Conservation (phyloP, 2,797 vertebrate species). For the Okamejei kenojei region DNA sequence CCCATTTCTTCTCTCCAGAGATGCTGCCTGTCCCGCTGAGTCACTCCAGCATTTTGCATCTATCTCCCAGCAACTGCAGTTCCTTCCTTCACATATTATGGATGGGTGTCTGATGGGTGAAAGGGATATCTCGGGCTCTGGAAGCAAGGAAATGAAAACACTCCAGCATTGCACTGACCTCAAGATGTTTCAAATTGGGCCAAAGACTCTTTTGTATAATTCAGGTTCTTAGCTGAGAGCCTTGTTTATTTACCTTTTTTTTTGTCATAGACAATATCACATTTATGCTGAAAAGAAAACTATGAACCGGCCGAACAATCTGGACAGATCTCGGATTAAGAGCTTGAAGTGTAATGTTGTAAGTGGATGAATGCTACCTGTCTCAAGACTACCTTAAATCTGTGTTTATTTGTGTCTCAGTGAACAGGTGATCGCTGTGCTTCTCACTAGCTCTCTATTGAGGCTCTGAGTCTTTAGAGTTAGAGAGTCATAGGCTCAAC, state of each 20-base stretch:
- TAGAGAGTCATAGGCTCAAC: neutral
- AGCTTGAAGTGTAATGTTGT: constrained; percentile 73
- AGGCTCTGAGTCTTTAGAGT: no score
- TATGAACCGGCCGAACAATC: constrained; percentile 68
- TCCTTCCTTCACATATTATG: no score
- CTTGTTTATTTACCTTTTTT: constrained; percentile 39
- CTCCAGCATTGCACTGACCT: no score
- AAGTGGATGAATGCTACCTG: constrained; percentile 43
- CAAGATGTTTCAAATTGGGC: no score
- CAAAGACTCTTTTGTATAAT: no score
- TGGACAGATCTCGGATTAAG: constrained; percentile 70
- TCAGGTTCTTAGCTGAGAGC: neutral
- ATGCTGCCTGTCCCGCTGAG: no score
- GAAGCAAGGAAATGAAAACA: no score
- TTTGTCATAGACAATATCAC: constrained; percentile 68
- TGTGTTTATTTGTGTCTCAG: neutral
- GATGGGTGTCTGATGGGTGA: no score
- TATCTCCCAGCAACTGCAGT: no score
- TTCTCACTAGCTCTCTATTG: neutral
- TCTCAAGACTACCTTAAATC: neutral
- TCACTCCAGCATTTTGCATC: no score
- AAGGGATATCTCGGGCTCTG: no score
- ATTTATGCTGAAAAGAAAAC: constrained; percentile 61
- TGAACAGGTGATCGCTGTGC: neutral
- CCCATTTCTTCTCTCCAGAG: no score